phyloP scores from a whole-genome alignment of 2,113 vertebrate genomes.

The Haliaeetus leucogaster region DNA sequence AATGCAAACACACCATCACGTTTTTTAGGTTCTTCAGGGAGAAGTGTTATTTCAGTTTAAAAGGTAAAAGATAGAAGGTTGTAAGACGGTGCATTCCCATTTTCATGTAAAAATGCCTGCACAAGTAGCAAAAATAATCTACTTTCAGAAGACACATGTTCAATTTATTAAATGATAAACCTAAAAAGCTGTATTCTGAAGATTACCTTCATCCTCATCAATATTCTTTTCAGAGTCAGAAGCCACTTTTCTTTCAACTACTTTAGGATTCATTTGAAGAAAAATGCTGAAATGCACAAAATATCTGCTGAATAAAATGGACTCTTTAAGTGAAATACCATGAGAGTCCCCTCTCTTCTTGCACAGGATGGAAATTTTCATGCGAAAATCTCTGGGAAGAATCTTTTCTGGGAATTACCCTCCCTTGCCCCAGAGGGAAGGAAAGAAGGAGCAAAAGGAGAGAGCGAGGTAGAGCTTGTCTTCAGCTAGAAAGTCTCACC shows the following conservation, averaged over 20 bases:
- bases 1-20: background rate
- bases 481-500: background rate
- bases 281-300: background rate
- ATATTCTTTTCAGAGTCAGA: slow-evolving; percentile 18
- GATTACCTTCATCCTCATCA: slow-evolving; percentile 9
- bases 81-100: background rate
- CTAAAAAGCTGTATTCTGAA: slow-evolving; percentile 14
- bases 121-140: background rate
- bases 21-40: background rate
- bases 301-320: background rate
- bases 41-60: background rate
- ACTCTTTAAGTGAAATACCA: background rate
- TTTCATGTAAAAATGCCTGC: background rate
- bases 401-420: background rate
- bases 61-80: background rate
- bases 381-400: background rate
- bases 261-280: background rate
- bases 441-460: background rate
- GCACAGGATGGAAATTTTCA: background rate
- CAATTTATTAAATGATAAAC: background rate
- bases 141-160: background rate
- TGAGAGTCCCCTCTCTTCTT: background rate
- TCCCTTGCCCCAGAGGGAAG: background rate
- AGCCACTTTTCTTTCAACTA: slow-evolving; percentile 14
- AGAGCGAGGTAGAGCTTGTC: background rate